Evolutionary conservation across 1,140 invertebrate genomes (phyloP).

Genomic region (Rhagoletis zephyria): DNA sequence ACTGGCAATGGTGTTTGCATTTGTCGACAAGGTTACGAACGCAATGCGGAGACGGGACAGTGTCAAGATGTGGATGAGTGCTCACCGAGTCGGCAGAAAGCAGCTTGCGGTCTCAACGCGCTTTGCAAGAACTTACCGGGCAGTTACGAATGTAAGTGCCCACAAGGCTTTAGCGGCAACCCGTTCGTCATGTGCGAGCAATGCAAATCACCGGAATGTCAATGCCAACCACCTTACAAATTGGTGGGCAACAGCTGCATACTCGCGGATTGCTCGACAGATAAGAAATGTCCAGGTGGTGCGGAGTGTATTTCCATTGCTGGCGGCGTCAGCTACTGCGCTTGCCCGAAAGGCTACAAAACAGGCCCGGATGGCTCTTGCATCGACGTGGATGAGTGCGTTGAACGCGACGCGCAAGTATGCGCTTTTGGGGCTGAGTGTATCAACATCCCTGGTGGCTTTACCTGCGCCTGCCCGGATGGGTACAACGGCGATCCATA

Average conservation of each 20-base stretch:
- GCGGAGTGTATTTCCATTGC: constrained; percentile 91
- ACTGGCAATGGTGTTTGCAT: constrained; percentile 86
- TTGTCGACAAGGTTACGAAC: constrained; percentile 86
- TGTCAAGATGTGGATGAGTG: constrained; percentile 94
- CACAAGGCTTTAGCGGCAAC: constrained; percentile 89
- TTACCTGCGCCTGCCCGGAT: constrained; percentile 85
- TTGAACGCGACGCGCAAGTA: constrained; percentile 79
- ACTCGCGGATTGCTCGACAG: constrained; percentile 85
- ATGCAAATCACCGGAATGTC: constrained; percentile 86
- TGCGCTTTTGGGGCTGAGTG: constrained; percentile 91
- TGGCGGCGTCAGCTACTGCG: constrained; percentile 91
- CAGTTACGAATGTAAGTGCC: constrained; percentile 94
- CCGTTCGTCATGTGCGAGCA: constrained; percentile 88
- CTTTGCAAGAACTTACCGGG: constrained; percentile 93
- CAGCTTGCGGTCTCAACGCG: constrained; percentile 88
- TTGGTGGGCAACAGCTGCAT: constrained; percentile 86
- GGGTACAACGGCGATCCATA: constrained; percentile 81
- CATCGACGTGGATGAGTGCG: constrained; percentile 88
- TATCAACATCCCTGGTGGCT: constrained; percentile 84
- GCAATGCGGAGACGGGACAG: constrained; percentile 81
- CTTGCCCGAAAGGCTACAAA: constrained; percentile 86
- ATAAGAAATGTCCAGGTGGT: constrained; percentile 84
- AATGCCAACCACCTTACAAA: constrained; percentile 89
- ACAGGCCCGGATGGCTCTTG: constrained; percentile 84
- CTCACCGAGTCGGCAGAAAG: constrained; percentile 80